Evolutionary conservation across 2,797 vertebrate genomes (phyloP), one percentile per base, ranked within the genome.

Genomic region (Galago senegalensis): DNA sequence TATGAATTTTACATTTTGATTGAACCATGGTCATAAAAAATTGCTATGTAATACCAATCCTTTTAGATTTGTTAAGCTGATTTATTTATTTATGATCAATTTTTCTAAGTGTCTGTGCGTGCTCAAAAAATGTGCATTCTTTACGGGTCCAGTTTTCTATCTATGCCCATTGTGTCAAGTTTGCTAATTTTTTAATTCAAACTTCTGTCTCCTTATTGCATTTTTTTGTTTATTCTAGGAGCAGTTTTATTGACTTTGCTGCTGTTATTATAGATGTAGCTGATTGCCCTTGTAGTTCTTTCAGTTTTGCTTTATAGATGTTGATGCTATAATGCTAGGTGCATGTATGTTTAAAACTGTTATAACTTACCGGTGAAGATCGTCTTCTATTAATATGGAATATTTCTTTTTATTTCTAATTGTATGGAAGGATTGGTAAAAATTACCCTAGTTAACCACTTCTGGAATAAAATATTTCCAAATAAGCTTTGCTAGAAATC

Each of bases 241-340:
- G 4, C 16, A 73, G 60, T 67, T 88, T 20, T 93, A 27, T 94
- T 90, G 63, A 29, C 18, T 89, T 96, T 90, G 12, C 6, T 8
- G 34, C 1, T 70, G 3, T 70, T 85, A 5, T 79, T 89, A 31
- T 60, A 60, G 53, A 56, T 40, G 31, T 37, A 60, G 60, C 10
- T 81, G 9, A 56, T 76, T 75, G 81, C 79, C 34, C 13, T 76
- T 95, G 5, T 27, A 49, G 75, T 83, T 83, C 31, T 75, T 27
- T 76, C 16, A 40, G 34, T 85, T 75, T 94, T 95, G 46, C 46
- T 92, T 72, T 77, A 73, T 46, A 83, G 43, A 69, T 70, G 94
- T 46, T 87, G n/a, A 84, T 84, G 5, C 23, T n/a, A 23, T 77
- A 31, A 87, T 77, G 37, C 7, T 61, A 43, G 73, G n/a, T 13